A percentile compares a stretch with the other conserved stretches of the same genome.
These are phyloP conservation scores for Xenops minutus DNA, from an alignment of 2,797 vertebrate species.

Conservation along the genomic window DNA sequence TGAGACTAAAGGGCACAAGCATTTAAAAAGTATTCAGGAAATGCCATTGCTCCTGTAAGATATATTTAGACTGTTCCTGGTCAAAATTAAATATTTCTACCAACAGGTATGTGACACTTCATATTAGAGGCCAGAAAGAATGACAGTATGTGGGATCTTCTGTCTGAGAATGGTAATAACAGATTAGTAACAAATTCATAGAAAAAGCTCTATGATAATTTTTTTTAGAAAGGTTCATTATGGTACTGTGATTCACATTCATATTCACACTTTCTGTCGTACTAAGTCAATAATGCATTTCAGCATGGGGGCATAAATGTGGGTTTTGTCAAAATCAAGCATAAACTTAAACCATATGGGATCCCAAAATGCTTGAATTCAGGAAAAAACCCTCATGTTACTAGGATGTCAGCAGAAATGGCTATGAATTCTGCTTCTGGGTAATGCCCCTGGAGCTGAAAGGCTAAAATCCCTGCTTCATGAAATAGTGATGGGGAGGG, in stretches of 20 bases:
- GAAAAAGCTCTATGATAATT: neutral
- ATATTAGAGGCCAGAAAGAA: neutral
- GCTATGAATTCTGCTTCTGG: neutral
- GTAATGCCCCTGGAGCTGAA: neutral
- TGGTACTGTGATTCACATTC: neutral
- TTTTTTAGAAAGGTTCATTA: neutral
- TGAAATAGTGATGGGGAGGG: neutral
- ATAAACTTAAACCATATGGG: neutral
- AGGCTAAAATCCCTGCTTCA: neutral
- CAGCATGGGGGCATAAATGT: neutral
- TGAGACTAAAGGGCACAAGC: neutral
- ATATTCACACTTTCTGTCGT: neutral
- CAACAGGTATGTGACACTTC: neutral
- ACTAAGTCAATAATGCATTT: neutral
- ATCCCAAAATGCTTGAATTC: neutral
- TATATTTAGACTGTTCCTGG: neutral
- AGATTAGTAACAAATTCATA: neutral
- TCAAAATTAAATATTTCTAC: neutral
- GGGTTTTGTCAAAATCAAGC: neutral
- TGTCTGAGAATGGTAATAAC: neutral
- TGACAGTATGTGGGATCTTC: neutral
- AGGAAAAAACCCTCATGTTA: fast-evolving
- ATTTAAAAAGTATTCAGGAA: neutral
- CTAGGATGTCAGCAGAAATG: neutral
- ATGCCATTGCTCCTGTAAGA: neutral